Evolutionary conservation across 2,113 vertebrate genomes (phyloP), one percentile per base, ranked within the genome.

Genomic region (Carettochelys insculpta): DNA sequence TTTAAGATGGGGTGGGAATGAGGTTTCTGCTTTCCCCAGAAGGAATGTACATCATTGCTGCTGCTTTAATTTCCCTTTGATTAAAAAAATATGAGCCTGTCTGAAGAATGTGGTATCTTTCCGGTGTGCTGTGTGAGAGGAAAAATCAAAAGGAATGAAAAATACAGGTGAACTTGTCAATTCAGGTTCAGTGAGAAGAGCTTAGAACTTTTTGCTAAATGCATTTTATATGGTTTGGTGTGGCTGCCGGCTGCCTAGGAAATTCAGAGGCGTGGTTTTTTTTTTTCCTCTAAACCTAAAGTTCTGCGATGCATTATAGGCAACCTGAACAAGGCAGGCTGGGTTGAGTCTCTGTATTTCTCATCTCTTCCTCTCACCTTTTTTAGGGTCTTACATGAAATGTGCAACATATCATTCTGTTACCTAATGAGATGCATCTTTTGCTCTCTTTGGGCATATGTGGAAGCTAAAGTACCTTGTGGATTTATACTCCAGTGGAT

Each of bases 61-160:
- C 80, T 94, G 96, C 95, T 97, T 97, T 97, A 96, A 98, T 97
- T 98, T 97, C 96, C 94, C 97, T 97, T 97, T 97, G 95, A 97
- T 97, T 98, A 97, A 97, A 98, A 98, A 97, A 97, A 97, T 96
- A 95, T 92, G 93, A 97, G 95, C 88, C 95, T 93, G 91, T 96
- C 96, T 96, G 94, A 97, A 94, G 96, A 95, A 91, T 93, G 76
- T 91, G 88, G 92, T 95, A 8, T 94, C 92, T 96, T 86, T 92
- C 76, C 89, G 93, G 71, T 89, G 89, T 87, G 82, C 89, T 93
- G 92, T 90, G 81, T 79, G 65, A 96, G 90, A 90, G 88, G 87
- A 81, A 38, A 87, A 95, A 96, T 97, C 94, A 94, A 95, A 90
- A 94, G 82, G 93, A 96, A 96, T 96, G 92, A 91, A 90, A 93